Conservation (phyloP, 2,113 vertebrate species). For the Corvus moneduloides region DNA sequence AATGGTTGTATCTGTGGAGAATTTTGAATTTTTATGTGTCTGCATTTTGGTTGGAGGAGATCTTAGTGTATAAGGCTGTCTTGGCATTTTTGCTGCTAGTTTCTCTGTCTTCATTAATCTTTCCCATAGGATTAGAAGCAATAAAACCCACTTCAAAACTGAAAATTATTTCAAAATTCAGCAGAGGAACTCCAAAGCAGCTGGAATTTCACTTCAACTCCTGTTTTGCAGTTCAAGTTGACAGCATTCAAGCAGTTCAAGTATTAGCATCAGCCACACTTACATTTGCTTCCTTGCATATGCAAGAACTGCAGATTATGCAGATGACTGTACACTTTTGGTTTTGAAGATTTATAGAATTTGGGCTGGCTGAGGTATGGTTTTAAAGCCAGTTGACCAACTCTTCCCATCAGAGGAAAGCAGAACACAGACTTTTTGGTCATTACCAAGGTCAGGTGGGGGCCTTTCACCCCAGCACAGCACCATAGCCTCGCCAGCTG, state of each 20-base stretch:
- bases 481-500: rapidly evolving
- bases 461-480: not conserved
- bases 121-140: not conserved
- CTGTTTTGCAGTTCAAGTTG: slow-evolving; percentile 1
- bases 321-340: not conserved
- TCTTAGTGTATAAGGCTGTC: not conserved
- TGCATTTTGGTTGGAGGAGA: not conserved
- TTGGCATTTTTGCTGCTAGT: not conserved
- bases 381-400: not conserved
- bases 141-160: not conserved
- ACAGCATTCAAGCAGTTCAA: not conserved
- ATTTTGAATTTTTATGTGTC: not conserved
- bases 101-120: not conserved
- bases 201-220: slow-evolving; percentile 42
- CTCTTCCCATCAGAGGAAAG: not conserved
- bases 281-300: not conserved
- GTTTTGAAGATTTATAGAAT: not conserved
- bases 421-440: not conserved
- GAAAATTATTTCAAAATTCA: slow-evolving; percentile 8
- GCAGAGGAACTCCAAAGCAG: slow-evolving; percentile 16
- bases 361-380: not conserved
- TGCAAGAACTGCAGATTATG: not conserved
- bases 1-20: not conserved
- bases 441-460: not conserved
- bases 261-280: not conserved